Evolutionary conservation across 2,113 vertebrate genomes (phyloP), one percentile per base, ranked within the genome.

Genomic region (Garra rufa): DNA sequence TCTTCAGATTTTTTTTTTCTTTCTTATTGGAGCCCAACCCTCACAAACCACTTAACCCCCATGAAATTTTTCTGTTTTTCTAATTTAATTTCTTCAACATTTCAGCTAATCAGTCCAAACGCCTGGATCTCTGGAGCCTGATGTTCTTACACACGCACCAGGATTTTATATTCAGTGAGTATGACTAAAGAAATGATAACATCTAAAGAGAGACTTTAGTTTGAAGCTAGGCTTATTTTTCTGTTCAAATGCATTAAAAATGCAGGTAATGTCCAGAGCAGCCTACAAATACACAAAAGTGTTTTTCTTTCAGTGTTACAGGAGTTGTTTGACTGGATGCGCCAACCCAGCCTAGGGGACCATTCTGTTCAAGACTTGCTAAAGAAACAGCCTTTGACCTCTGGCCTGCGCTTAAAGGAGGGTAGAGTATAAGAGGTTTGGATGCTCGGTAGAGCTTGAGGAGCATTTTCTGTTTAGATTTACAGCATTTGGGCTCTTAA

Each of bases 91-190:
- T 71, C 67, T 28, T 69, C 76, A 6, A 2, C 87, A 28, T 91
- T 87, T 70, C 81, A 99, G 98, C 96, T 98, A 98, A 97, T 99
- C 89, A 91, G 96, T 7, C 96, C 97, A n/a, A 94, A 95, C 0
- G 85, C 90, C 4, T 99, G 93, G 87, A 91, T 99, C 85, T 78
- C 94, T 99, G 26, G 97, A 99, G 89, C 96, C 98, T 52, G 94
- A 97, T 82, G 92, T 98, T 83, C 95, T 99, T 85, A 96, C 93
- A 86, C 94, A 96, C 86, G 96, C 89, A 87, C 98, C 90, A 95
- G 90, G 90, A 95, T 98, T 96, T 92, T 98, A 96, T 91, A 92
- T 21, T 21, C 50, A 19, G 98, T 99, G 92, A 97, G 97, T 94
- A 34, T 17, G 28, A 65, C 9, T 14, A 65, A 14, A 63, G 11